Evolutionary conservation across 2,113 vertebrate genomes (phyloP).

Genomic region (Tragelaphus buxtoni): DNA sequence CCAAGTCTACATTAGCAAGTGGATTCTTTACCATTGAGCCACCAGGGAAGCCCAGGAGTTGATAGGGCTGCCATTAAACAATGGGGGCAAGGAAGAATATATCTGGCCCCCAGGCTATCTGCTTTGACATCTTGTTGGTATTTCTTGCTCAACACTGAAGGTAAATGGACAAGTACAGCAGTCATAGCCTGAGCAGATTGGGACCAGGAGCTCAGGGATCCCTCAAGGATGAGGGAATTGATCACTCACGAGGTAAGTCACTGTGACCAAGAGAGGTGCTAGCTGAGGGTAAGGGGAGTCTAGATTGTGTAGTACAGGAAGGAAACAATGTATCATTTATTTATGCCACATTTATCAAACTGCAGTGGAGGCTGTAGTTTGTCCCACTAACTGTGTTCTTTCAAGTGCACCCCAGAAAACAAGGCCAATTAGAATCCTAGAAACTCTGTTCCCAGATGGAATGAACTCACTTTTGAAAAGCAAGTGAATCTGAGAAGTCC

Average conservation of each 20-base stretch:
- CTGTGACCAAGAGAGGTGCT: slow-evolving; percentile 12
- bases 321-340: background rate
- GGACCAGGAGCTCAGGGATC: background rate
- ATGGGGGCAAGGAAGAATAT: background rate
- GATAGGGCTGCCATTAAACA: background rate
- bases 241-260: slow-evolving; percentile 11
- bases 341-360: background rate
- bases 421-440: background rate
- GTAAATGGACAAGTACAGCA: background rate
- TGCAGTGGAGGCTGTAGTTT: background rate
- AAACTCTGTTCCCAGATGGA: background rate
- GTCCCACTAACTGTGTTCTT: background rate
- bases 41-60: background rate
- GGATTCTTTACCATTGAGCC: background rate
- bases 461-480: background rate
- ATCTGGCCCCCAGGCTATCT: background rate
- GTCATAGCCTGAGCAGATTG: background rate
- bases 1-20: background rate
- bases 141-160: slow-evolving; percentile 7
- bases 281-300: background rate
- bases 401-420: background rate
- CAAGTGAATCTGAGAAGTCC: background rate
- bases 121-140: background rate
- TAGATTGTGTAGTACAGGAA: background rate
- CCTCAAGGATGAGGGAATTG: slow-evolving; percentile 13